These are phyloP conservation scores for Rugalucina vietnamica DNA, from an alignment of 2,888 invertebrate genomes.

Conservation along the genomic window DNA sequence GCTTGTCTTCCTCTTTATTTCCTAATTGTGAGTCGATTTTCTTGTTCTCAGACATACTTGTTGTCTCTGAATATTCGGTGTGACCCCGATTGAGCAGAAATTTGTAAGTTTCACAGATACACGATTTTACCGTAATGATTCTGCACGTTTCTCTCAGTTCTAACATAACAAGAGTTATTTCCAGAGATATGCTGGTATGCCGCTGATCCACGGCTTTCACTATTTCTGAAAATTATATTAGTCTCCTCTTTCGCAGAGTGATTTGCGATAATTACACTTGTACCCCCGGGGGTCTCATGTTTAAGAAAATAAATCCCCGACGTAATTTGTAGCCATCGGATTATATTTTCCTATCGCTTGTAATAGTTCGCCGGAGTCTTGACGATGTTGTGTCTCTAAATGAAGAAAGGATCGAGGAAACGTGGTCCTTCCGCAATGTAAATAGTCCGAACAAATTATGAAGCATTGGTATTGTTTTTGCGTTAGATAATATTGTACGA, in stretches of 20 bases:
- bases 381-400: slow-evolving; percentile 4
- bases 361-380: slow-evolving; percentile 2
- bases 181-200: not conserved
- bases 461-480: slow-evolving; percentile 80
- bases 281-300: slow-evolving; percentile 49
- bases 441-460: slow-evolving; percentile 84
- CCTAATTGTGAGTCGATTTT: too few species aligned
- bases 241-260: slow-evolving; percentile 63
- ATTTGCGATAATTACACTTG: slow-evolving; percentile 64
- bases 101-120: too few species aligned
- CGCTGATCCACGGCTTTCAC: slow-evolving; percentile 31
- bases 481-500: slow-evolving; percentile 84
- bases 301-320: slow-evolving; percentile 37
- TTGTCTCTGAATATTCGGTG: too few species aligned
- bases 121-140: not conserved
- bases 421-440: slow-evolving; percentile 66
- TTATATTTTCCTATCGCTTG: slow-evolving; percentile 23
- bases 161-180: not conserved
- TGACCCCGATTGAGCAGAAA: too few species aligned
- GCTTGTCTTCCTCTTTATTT: too few species aligned
- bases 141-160: not conserved
- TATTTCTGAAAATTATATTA: slow-evolving; percentile 47
- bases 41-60: too few species aligned
- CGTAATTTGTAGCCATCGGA: slow-evolving; percentile 30
- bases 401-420: slow-evolving; percentile 35